These are phyloP conservation scores for Silurus asotus DNA, from an alignment of 2,113 vertebrate species.

Conservation along the genomic window DNA sequence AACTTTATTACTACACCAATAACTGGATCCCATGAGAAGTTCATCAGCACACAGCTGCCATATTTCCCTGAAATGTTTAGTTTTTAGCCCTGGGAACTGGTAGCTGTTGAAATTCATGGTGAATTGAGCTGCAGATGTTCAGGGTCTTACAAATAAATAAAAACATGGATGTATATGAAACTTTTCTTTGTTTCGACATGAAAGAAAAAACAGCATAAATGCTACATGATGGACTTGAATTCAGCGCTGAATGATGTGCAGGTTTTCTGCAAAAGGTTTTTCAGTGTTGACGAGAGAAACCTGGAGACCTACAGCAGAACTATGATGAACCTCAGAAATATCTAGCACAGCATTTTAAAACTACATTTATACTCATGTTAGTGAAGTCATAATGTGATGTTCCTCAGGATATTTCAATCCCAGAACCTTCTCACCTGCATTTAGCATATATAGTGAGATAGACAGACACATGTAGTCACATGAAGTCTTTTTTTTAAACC, in stretches of 20 bases:
- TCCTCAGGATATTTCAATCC: not conserved
- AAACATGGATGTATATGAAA: not conserved
- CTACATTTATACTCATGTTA: not conserved
- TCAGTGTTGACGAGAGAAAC: not conserved
- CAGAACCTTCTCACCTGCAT: not conserved
- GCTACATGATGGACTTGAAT: not conserved
- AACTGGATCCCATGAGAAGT: not conserved
- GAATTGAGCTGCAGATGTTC: not conserved
- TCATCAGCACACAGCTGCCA: not conserved
- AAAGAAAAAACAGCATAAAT: not conserved
- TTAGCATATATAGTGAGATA: too few species aligned
- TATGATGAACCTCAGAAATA: not conserved
- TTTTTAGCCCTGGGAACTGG: not conserved
- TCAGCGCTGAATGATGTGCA: not conserved
- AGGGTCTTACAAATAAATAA: constrained; percentile 1
- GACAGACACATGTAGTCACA: not conserved
- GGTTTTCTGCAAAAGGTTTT: not conserved
- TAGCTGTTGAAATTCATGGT: not conserved
- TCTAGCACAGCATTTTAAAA: not conserved
- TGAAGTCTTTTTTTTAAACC: not conserved
- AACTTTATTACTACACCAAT: not conserved
- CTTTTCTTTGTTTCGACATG: not conserved
- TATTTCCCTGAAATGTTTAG: not conserved
- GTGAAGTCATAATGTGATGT: not conserved
- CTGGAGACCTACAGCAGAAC: not conserved